A percentile compares a stretch with the other conserved stretches of the same genome.
Conservation (phyloP, 2,113 vertebrate genomes). For the Sakesphorus luctuosus region DNA sequence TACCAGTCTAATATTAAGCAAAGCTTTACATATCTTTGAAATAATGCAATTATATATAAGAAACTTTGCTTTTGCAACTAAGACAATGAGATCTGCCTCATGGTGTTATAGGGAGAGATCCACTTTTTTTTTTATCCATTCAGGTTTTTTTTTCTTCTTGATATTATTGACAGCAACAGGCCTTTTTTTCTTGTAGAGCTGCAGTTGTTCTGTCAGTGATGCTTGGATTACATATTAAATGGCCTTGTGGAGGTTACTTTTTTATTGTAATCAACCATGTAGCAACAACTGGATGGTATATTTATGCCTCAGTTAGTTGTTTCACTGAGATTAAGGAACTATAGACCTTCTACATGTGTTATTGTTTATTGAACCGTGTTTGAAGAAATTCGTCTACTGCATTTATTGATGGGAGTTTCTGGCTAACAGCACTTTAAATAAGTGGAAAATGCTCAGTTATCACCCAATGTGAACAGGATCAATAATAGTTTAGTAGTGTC, state of each 20-base stretch:
- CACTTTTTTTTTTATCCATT: not conserved
- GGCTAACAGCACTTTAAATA: slow-evolving; percentile 89
- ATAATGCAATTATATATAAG: slow-evolving; percentile 59
- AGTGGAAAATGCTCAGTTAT: slow-evolving; percentile 91
- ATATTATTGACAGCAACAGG: not conserved
- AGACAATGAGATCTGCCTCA: slow-evolving; percentile 33
- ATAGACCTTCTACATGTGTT: slow-evolving; percentile 55
- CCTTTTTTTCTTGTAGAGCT: not conserved
- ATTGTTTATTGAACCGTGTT: slow-evolving; percentile 81
- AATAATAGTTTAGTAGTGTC: slow-evolving; percentile 88
- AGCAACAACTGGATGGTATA: slow-evolving; percentile 31
- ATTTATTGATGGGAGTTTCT: slow-evolving; percentile 85
- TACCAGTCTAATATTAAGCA: slow-evolving; percentile 59
- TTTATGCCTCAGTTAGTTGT: slow-evolving; percentile 61
- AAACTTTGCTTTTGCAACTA: slow-evolving; percentile 39
- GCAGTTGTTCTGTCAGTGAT: not conserved
- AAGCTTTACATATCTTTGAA: slow-evolving; percentile 57
- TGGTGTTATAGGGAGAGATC: not conserved
- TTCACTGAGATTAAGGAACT: slow-evolving; percentile 70
- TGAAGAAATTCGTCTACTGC: slow-evolving; percentile 85
- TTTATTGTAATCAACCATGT: slow-evolving; percentile 67
- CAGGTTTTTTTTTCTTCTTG: not conserved
- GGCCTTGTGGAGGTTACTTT: slow-evolving; percentile 36
- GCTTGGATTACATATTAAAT: slow-evolving; percentile 59
- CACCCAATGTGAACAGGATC: slow-evolving; percentile 85